Percentiles rank a stretch among this genome's conserved stretches.
phyloP scores from a whole-genome alignment of 2,113 vertebrate genomes.

The Cettia cetti region DNA sequence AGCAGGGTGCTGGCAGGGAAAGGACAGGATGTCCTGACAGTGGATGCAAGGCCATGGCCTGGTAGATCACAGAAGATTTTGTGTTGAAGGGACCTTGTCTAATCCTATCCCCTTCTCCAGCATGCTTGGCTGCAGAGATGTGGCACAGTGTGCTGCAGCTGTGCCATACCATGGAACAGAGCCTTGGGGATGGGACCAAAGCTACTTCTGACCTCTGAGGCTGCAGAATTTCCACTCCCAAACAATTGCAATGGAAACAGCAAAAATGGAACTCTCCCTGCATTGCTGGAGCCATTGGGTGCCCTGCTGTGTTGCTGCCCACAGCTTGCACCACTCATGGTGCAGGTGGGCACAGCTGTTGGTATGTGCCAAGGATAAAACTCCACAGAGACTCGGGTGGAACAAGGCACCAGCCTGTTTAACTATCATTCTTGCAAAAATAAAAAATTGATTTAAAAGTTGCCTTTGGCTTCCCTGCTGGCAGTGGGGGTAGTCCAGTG shows the following conservation, averaged over 20 bases:
- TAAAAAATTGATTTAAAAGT: background rate
- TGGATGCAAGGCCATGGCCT: background rate
- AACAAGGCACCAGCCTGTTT: background rate
- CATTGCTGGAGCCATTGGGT: background rate
- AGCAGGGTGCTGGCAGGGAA: background rate
- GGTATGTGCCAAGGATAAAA: background rate
- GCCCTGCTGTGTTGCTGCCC: background rate
- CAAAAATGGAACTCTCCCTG: background rate
- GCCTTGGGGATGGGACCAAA: background rate
- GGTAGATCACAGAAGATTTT: background rate
- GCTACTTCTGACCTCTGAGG: background rate
- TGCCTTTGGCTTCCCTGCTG: background rate
- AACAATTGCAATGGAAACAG: background rate
- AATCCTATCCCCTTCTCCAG: background rate
- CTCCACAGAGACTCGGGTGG: background rate
- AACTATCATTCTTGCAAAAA: background rate
- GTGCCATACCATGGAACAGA: rapidly evolving
- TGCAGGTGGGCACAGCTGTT: background rate
- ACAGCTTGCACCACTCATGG: background rate
- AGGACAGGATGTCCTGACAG: rapidly evolving
- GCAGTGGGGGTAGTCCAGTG: background rate
- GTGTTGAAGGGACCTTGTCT: background rate
- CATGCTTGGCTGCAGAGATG: background rate
- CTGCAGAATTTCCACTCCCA: background rate
- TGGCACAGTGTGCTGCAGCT: background rate